A percentile compares a stretch with the other conserved stretches of the same genome.
Evolutionary conservation across 2,888 invertebrate species (phyloP).

Genomic region (Zygothrica quintamaculata): DNA sequence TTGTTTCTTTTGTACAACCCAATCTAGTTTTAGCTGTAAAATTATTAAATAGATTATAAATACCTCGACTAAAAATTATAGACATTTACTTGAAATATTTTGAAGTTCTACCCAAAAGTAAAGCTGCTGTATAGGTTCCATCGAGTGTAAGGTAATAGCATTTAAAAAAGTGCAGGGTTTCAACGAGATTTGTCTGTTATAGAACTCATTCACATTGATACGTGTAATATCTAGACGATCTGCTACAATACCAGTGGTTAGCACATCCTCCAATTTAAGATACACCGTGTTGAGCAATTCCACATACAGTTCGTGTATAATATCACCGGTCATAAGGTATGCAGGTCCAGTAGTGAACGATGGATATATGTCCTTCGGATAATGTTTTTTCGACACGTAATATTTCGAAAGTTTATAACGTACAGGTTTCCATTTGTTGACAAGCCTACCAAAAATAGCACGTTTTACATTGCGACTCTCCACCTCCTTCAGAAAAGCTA

Average conservation of each 20-base stretch:
- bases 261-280: conserved; percentile 95
- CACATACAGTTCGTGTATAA: conserved; percentile 89
- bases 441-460: conserved; percentile 92
- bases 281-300: conserved; percentile 88
- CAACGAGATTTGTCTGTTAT: conserved; percentile 90
- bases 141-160: conserved; percentile 94
- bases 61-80: too few relatives aligned
- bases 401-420: conserved; percentile 94
- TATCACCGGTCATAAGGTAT: conserved; percentile 92
- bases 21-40: too few relatives aligned
- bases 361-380: too few relatives aligned
- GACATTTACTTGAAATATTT: conserved; percentile 84
- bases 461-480: conserved; percentile 87
- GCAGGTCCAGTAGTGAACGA: conserved; percentile 97
- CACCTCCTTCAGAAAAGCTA: conserved; percentile 86
- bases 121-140: conserved; percentile 93
- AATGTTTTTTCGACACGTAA: conserved; percentile 91
- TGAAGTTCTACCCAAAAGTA: conserved; percentile 94
- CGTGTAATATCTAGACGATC: conserved; percentile 88
- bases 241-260: conserved; percentile 94
- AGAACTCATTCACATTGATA: conserved; percentile 90
- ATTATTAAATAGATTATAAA: too few relatives aligned
- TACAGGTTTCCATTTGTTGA: conserved; percentile 93
- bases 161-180: conserved; percentile 92
- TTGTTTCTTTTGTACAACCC: too few relatives aligned